Base-by-base conservation (phyloP, 2,888 invertebrate species). In the Unio delphinus region DNA sequence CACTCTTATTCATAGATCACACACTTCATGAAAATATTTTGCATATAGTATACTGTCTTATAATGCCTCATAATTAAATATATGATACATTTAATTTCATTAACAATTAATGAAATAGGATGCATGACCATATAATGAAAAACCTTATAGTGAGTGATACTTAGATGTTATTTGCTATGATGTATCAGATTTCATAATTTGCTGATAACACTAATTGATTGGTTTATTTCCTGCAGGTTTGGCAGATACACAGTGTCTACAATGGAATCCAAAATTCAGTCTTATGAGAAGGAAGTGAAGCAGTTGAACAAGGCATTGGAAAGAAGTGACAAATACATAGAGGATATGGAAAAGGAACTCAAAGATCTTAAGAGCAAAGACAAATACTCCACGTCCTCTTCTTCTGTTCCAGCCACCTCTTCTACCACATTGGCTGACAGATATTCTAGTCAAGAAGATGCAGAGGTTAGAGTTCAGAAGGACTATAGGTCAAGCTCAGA, bases 241-340 rank as follows among this genome's bases (percentile, higher is more conserved):
- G 88, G 88, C 1, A 80, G 88, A 60, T 81, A 78, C 61, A 88
- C 89, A 45, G 87, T 89, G 7, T 84, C 86, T 30, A 86, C 88
- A 6, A 72, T 89, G 57, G 88, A 89, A 73, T 69, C 83, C 4
- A 86, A 88, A 68, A 68, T 88, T 55, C 85, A 87, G 30, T 75
- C 73, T 57, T 81, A 84, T 63, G 86, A 88, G 72, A 87, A 87
- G 72, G 87, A 89, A 73, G 80, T 86, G 5, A 76, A 75, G 11
- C 83, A 85, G 62, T 77, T 89, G 34, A 83, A 87, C 60, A 86
- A 85, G 65, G 88, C 89, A 17, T 72, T 89, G 59, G 85, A 87
- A 68, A 76, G 82, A 64, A 88, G 87, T 74, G 89, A 89, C 67
- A 75, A 82, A 55, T 86, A 88, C 71, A 85, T 88, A 60, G 87